phyloP scores from a whole-genome alignment of 2,113 vertebrate genomes.

The Melanostigma gelatinosum region DNA sequence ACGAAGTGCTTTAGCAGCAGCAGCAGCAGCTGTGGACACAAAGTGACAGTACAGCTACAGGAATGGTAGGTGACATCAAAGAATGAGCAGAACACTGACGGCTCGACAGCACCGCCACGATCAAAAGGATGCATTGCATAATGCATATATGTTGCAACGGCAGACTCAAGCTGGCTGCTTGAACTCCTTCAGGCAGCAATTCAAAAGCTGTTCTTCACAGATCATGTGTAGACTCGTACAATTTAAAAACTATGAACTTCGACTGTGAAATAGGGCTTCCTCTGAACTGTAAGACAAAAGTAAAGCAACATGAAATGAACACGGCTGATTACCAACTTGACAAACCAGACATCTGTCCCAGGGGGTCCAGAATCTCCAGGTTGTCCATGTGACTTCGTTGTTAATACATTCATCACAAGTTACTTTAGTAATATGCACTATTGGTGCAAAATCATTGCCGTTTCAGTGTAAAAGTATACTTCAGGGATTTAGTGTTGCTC shows the following conservation, averaged over 20 bases:
- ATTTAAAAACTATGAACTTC: no score
- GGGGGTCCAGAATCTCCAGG: no score
- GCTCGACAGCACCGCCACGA: neutral
- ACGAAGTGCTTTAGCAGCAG: neutral
- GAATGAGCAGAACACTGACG: neutral
- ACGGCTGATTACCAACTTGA: no score
- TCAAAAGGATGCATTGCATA: neutral
- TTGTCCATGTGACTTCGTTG: no score
- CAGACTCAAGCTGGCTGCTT: neutral
- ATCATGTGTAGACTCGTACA: no score
- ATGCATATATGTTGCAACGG: neutral
- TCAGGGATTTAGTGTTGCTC: neutral
- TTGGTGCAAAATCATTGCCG: neutral
- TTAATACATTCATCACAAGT: no score
- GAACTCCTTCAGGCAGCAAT: neutral
- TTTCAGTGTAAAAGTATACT: neutral
- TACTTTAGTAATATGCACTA: neutral
- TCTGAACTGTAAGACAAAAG: no score
- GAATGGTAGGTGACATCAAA: neutral
- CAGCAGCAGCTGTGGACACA: neutral
- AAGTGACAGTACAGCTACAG: neutral
- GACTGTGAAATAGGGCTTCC: no score
- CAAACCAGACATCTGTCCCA: no score
- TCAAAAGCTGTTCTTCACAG: neutral
- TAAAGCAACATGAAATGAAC: no score